Evolutionary conservation across 2,888 invertebrate species (phyloP).

Genomic region (Hipparchia semele): DNA sequence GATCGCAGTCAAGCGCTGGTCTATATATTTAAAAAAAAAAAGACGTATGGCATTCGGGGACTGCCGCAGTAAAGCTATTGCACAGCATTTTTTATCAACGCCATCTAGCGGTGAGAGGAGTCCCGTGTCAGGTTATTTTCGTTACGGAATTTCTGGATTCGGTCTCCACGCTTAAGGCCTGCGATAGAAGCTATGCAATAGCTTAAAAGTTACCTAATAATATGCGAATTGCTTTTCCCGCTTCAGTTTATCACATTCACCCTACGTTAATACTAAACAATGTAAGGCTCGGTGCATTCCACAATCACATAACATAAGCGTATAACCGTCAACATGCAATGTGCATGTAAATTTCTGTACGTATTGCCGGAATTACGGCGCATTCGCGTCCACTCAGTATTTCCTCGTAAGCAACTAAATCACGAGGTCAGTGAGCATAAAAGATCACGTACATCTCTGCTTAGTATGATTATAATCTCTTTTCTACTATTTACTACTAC

Average conservation of each 20-base stretch:
- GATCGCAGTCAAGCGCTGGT: too few species aligned
- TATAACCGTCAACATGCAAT: conserved; percentile 50
- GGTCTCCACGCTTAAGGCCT: too few species aligned
- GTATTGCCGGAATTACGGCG: conserved; percentile 59
- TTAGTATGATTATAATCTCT: neutral
- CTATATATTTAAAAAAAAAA: too few species aligned
- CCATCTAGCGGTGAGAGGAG: too few species aligned
- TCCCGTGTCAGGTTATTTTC: too few species aligned
- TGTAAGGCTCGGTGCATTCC: conserved; percentile 45
- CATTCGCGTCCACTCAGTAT: conserved; percentile 49
- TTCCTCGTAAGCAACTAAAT: conserved; percentile 11
- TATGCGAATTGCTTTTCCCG: neutral
- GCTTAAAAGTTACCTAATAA: too few species aligned
- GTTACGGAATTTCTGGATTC: too few species aligned
- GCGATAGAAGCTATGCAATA: too few species aligned
- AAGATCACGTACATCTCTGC: neutral
- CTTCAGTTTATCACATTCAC: conserved; percentile 31
- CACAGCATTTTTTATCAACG: too few species aligned
- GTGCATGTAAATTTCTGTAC: conserved; percentile 63
- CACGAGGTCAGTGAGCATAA: conserved; percentile 3
- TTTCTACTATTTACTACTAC: neutral
- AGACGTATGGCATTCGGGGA: too few species aligned
- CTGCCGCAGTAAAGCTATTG: too few species aligned
- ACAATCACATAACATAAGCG: conserved; percentile 58
- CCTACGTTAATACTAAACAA: conserved; percentile 42